These are phyloP conservation scores for Cosmopolites sordidus DNA, from an alignment of 2,888 invertebrate genomes.

Conservation along the genomic window DNA sequence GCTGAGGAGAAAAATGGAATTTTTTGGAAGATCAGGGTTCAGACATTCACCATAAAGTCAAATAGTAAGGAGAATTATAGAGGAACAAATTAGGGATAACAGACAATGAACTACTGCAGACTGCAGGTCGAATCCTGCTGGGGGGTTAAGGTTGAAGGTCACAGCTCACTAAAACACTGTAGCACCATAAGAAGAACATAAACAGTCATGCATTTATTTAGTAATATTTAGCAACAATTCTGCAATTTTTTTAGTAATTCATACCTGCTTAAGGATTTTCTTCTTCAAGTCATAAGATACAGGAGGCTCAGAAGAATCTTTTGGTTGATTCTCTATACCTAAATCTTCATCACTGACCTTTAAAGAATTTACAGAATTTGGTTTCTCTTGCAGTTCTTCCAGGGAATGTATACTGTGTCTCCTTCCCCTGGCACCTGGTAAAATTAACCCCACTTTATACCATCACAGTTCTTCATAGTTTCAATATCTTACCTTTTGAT, in stretches of 20 bases:
- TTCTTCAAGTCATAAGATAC: constrained; percentile 39
- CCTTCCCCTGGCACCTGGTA: constrained; percentile 36
- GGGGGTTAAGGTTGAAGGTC: too few relatives aligned
- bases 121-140: too few relatives aligned
- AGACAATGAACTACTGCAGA: too few relatives aligned
- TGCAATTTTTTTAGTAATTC: background rate
- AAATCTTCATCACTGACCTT: constrained; percentile 34
- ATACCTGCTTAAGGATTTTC: constrained; percentile 41
- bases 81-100: too few relatives aligned
- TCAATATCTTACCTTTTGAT: background rate
- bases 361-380: constrained; percentile 31
- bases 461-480: background rate
- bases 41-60: too few relatives aligned
- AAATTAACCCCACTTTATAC: background rate
- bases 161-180: too few relatives aligned
- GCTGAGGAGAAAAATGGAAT: too few relatives aligned
- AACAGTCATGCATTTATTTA: too few relatives aligned
- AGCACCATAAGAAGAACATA: too few relatives aligned
- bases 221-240: too few relatives aligned
- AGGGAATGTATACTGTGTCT: constrained; percentile 47
- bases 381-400: constrained; percentile 37
- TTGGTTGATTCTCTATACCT: constrained; percentile 29
- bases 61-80: too few relatives aligned
- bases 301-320: constrained; percentile 24
- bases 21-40: too few relatives aligned